These are phyloP conservation scores for Athetis lepigone DNA, from an alignment of 2,888 invertebrate genomes.

Conservation along the genomic window DNA sequence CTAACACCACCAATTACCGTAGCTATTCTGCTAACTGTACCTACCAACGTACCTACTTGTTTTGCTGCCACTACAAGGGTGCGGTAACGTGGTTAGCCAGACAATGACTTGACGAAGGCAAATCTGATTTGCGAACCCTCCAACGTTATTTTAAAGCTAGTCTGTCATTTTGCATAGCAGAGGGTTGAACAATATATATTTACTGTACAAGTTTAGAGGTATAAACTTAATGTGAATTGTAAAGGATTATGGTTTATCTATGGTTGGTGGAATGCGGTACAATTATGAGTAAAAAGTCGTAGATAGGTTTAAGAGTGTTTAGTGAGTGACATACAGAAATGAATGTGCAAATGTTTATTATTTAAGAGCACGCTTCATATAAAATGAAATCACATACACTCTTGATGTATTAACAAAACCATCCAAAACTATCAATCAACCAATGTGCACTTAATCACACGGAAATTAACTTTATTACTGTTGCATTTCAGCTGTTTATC, in stretches of 20 bases:
- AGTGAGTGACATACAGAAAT: too few species aligned
- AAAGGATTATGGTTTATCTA: conserved; percentile 40
- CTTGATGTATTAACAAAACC: too few species aligned
- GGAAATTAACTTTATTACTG: too few species aligned
- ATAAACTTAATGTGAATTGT: conserved; percentile 38
- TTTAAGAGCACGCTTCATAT: too few species aligned
- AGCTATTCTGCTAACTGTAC: conserved; percentile 44
- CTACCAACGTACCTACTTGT: conserved; percentile 55
- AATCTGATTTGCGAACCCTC: conserved; percentile 89
- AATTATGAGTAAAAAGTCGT: not conserved
- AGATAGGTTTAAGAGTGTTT: too few species aligned
- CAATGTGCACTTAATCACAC: too few species aligned
- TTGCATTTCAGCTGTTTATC: too few species aligned
- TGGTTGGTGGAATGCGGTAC: not conserved
- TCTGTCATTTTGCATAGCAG: conserved; percentile 86
- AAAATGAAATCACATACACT: too few species aligned
- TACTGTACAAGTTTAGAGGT: conserved; percentile 56
- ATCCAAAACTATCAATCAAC: too few species aligned
- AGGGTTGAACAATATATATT: conserved; percentile 57
- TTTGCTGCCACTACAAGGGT: conserved; percentile 75
- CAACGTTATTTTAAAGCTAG: conserved; percentile 88
- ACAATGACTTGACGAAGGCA: conserved; percentile 90
- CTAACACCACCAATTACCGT: conserved; percentile 50
- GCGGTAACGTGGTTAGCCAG: conserved; percentile 83
- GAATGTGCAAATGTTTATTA: too few species aligned